Base-by-base conservation (phyloP, 2,888 invertebrate species). In the Spodoptera exigua region DNA sequence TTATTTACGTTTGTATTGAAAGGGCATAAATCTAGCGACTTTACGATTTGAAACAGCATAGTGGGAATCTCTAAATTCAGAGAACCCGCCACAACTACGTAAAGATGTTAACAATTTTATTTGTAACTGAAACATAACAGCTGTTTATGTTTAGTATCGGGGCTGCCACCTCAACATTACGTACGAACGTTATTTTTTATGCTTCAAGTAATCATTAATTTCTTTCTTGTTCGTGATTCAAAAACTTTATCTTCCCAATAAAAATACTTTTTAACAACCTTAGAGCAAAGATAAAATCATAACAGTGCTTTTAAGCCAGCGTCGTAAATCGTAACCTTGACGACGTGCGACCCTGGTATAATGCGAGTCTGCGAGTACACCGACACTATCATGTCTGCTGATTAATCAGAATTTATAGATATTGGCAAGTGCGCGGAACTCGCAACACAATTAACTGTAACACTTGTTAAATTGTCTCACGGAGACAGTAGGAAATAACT, bases 321-420 rank as follows among this genome's bases (percentile, higher is more conserved):
- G 27, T 68, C 65, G 53, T 73, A 75, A 70, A 78, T 61, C 51
- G 68, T 69, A 74, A 80, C 88, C 87, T 88, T 87, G 86, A 62
- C 70, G 77, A 72, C 78, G 69, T 64, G 69, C 76, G 79, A 59
- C 72, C 70, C 62, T 74, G 77, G 74, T 77, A 75, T 64, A 27
- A 27, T 27, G 27, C 27, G 27, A 27, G 27, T 49, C 5, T 27
- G 27, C 27, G 27, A 27, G 27, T 49, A 70, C 74, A 77, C 66
- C 72, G 79, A 79, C 76, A 83, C 80, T 79, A 84, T 79, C 80
- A 74, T 74, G 73, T 64, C 81, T 80, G 77, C 83, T 82, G 84
- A 87, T 89, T 89, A 89, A 88, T 87, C 84, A 61, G 79, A 83
- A 89, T 90, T 89, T 89, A 90, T 88, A 85, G 84, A 81, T 82